phyloP scores from a whole-genome alignment of 2,888 invertebrate species.

The Phyllotreta cruciferae region DNA sequence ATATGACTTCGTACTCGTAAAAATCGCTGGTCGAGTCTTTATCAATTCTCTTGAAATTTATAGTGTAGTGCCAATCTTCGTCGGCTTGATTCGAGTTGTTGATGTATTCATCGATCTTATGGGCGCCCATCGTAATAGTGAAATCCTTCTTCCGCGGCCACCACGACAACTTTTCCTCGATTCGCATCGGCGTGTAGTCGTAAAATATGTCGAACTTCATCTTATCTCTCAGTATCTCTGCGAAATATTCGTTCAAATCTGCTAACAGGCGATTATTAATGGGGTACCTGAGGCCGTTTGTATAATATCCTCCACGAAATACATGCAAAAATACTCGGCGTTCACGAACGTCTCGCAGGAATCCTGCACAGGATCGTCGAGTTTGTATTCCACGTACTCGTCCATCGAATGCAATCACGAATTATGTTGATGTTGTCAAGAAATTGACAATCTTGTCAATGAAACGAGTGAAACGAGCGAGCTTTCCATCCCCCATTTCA shows the following conservation, averaged over 20 bases:
- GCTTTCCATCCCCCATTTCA: too few species aligned
- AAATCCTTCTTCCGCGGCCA: slow-evolving; percentile 34
- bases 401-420: too few species aligned
- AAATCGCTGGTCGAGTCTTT: slow-evolving; percentile 21
- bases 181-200: not conserved
- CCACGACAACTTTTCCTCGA: slow-evolving; percentile 8
- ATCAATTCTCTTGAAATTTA: not conserved
- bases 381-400: too few species aligned
- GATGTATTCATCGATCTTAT: slow-evolving; percentile 28
- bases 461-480: too few species aligned
- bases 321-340: not conserved
- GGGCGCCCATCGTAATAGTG: slow-evolving; percentile 1
- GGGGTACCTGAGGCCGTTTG: slow-evolving; percentile 10
- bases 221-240: slow-evolving; percentile 4
- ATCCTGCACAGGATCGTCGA: not conserved
- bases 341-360: not conserved
- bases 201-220: not conserved
- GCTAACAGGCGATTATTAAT: too few species aligned
- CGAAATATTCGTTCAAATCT: too few species aligned
- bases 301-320: slow-evolving; percentile 28
- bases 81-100: slow-evolving; percentile 22
- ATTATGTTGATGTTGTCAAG: too few species aligned
- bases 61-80: slow-evolving; percentile 33
- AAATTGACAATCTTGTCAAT: too few species aligned
- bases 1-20: slow-evolving; percentile 36